phyloP scores from a whole-genome alignment of 1,140 invertebrate species.

The Acromyrmex heyeri region DNA sequence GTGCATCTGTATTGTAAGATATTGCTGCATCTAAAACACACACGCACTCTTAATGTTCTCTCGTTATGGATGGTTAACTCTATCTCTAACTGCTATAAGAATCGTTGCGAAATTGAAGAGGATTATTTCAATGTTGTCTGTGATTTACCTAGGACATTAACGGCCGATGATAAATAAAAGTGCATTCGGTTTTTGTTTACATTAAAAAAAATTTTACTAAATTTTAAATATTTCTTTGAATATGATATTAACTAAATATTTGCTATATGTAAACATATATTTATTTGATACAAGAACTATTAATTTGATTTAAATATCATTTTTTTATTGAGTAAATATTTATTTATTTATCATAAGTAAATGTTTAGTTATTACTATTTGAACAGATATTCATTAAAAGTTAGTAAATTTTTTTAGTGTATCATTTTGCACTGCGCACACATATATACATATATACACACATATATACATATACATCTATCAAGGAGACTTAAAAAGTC shows the following conservation, averaged over 20 bases:
- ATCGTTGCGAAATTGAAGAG: conserved; percentile 2
- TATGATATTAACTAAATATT: no score
- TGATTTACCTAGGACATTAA: conserved; percentile 13
- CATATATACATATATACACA: no score
- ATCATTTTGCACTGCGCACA: neutral
- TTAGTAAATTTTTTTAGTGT: neutral
- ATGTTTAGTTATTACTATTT: no score
- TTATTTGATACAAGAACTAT: no score
- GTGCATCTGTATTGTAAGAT: neutral
- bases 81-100: neutral
- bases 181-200: neutral
- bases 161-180: neutral
- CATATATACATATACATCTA: no score
- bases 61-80: conserved; percentile 26
- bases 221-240: no score
- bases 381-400: no score
- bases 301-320: no score
- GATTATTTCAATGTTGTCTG: neutral
- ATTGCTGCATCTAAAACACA: neutral
- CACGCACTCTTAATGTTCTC: neutral
- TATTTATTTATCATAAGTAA: no score
- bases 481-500: conserved; percentile 25
- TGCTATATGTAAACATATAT: no score
- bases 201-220: no score
- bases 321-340: no score